phyloP scores from a whole-genome alignment of 1,140 invertebrate genomes.

The Diachasma alloeum region DNA sequence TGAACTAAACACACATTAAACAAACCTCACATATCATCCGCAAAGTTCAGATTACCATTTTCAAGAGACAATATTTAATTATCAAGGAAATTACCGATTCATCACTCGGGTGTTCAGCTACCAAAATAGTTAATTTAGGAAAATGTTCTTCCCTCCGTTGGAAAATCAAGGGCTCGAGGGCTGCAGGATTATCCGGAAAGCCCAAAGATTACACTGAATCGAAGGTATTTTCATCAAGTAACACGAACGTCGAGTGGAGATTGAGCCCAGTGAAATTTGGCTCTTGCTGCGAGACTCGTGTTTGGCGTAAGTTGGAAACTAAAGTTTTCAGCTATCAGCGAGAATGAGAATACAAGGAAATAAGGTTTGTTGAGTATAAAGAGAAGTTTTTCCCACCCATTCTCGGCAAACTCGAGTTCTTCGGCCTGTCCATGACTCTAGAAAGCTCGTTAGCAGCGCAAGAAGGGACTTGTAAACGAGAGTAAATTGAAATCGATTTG shows the following conservation, averaged over 20 bases:
- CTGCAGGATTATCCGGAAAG: neutral
- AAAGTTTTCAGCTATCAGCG: neutral
- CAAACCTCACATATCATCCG: no score
- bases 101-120: no score
- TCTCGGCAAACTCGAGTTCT: slow-evolving; percentile 58
- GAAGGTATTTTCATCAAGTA: neutral
- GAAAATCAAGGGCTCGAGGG: neutral
- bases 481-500: slow-evolving; percentile 65
- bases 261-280: neutral
- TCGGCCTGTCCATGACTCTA: slow-evolving; percentile 61
- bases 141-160: neutral
- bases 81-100: no score
- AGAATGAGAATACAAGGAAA: neutral
- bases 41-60: no score
- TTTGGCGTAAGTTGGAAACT: neutral
- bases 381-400: neutral
- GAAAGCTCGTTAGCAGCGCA: slow-evolving; percentile 60
- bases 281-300: neutral
- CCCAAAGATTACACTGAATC: neutral
- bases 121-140: no score
- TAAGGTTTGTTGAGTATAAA: neutral
- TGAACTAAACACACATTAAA: no score
- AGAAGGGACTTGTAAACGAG: slow-evolving; percentile 56
- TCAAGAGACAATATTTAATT: no score
- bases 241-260: neutral